Evolutionary conservation across 2,888 invertebrate genomes (phyloP), one percentile per base, ranked within the genome.

Genomic region (Anaspis maculata): DNA sequence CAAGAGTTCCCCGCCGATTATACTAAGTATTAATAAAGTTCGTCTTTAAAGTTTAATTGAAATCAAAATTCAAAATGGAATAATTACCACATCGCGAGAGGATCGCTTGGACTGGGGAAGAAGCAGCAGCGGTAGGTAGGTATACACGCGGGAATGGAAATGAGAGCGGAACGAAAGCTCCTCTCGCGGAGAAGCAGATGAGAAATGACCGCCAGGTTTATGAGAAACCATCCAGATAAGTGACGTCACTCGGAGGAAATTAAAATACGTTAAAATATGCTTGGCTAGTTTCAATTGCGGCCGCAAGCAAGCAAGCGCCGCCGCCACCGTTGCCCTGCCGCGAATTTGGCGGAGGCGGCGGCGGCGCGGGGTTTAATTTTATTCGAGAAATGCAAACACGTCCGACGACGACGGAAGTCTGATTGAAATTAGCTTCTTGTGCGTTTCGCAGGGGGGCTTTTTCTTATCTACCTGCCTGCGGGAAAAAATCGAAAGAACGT

Each of bases 11-110:
- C 25, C 34, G 34, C 26, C 42, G 46, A 45, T 50, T 50, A 42
- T 43, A 37, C 45, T 27, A 42, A 48, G 47, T 47, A 46, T 47
- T 50, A 52, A 51, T 51, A 48, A 49, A 52, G 46, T 44, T 44
- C 48, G 44, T 47, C 45, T 45, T 49, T 42, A 49, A 54, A 54
- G 46, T 54, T 55, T 52, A 56, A 55, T 56, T 52, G 52, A 51
- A 56, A 57, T 56, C 54, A 56, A 54, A 55, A 57, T 57, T 56
- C 55, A 54, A 55, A 57, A 52, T 49, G 55, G 51, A 52, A 54
- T 56, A 54, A 56, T 57, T 55, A 53, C 49, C 19, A 19, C 9
- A 5, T 6, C 19, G 19, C n/a, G n/a, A n/a, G n/a, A n/a, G n/a
- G n/a, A n/a, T n/a, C n/a, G n/a, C n/a, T n/a, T n/a, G n/a, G n/a